Evolutionary conservation across 2,113 vertebrate genomes (phyloP).

Genomic region (Thalassarche chlororhynchos): DNA sequence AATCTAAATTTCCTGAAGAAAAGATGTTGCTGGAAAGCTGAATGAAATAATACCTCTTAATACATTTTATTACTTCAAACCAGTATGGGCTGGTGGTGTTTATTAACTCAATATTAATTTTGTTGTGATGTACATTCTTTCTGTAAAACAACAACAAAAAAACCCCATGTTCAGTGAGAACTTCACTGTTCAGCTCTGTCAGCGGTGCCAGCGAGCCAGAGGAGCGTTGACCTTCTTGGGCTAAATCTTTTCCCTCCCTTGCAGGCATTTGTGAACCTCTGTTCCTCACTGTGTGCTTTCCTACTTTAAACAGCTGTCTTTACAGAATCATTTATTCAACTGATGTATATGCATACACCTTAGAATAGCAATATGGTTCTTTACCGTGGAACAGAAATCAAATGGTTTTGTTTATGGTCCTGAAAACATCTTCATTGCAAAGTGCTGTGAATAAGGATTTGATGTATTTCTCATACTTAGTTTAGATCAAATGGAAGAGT

Average conservation of each 20-base stretch:
- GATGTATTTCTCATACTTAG: background rate
- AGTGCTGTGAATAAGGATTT: background rate
- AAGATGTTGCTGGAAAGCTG: background rate
- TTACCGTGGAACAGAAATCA: background rate
- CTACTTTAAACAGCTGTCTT: background rate
- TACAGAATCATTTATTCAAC: background rate
- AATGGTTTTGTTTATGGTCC: background rate
- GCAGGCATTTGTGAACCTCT: background rate
- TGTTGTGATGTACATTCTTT: background rate
- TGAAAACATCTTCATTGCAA: background rate
- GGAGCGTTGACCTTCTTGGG: background rate
- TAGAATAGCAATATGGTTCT: background rate
- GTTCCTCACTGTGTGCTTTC: background rate
- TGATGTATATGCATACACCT: background rate
- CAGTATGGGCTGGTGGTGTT: background rate
- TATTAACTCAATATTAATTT: background rate
- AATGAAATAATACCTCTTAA: background rate
- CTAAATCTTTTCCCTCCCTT: background rate
- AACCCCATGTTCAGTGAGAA: fast-evolving
- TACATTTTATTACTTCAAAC: background rate
- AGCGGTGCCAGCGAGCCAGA: background rate
- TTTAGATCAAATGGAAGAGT: background rate
- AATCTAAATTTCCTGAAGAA: background rate
- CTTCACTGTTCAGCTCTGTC: background rate
- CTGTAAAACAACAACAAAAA: background rate